Evolutionary conservation across 2,797 vertebrate genomes (phyloP).

Genomic region (Taeniopygia guttata): DNA sequence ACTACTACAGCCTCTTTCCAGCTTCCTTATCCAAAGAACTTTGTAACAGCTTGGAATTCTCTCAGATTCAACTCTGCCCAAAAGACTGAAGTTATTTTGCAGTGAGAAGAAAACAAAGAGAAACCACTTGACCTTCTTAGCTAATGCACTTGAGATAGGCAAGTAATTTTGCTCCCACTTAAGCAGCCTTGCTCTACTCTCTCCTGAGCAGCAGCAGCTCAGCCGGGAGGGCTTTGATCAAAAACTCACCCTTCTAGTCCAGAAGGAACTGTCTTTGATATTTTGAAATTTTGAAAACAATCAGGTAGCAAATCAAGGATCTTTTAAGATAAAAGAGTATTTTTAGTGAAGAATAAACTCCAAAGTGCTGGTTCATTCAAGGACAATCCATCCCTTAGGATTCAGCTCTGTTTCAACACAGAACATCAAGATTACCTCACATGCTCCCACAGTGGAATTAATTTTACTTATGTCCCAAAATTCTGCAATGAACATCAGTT

Average conservation of each 20-base stretch:
- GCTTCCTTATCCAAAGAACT: background rate
- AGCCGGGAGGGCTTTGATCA: background rate
- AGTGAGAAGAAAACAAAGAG: background rate
- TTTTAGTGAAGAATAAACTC: background rate
- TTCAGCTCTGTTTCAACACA: background rate
- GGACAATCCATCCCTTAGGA: background rate
- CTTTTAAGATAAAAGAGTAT: background rate
- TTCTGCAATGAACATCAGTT: background rate
- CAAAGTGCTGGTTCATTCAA: background rate
- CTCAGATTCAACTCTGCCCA: background rate
- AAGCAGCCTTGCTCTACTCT: background rate
- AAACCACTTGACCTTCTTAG: background rate
- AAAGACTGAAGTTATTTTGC: background rate
- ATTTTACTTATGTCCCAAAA: background rate
- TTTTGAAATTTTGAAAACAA: background rate
- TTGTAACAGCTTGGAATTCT: background rate
- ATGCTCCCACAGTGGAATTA: background rate
- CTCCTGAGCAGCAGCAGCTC: background rate
- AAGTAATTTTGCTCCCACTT: background rate
- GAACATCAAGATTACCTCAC: background rate
- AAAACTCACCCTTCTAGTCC: background rate
- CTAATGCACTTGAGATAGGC: background rate
- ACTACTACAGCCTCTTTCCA: background rate
- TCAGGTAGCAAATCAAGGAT: background rate
- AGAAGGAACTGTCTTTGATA: background rate